Evolutionary conservation across 2,888 invertebrate genomes (phyloP).

Genomic region (Epinotia brunnichana): DNA sequence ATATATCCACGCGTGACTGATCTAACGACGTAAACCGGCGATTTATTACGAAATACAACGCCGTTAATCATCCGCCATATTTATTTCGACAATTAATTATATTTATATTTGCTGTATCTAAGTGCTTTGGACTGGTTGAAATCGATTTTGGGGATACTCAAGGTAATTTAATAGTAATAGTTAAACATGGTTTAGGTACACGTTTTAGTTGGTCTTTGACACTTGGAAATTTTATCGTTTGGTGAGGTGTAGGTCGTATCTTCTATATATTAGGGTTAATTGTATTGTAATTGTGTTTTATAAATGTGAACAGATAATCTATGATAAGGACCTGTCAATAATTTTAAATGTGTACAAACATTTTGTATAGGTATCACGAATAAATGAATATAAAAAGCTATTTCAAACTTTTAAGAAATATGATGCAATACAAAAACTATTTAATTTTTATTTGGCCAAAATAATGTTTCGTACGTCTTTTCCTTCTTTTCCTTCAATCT

Average conservation of each 20-base stretch:
- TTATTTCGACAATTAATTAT: conserved; percentile 70
- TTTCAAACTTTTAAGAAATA: too few species aligned
- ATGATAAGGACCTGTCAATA: too few species aligned
- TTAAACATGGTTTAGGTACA: background rate
- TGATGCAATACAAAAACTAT: too few species aligned
- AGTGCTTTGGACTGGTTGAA: conserved; percentile 50
- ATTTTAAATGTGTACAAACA: too few species aligned
- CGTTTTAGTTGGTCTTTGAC: background rate
- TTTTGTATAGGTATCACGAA: too few species aligned
- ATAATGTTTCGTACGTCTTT: too few species aligned
- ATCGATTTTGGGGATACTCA: conserved; percentile 13
- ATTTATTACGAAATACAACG: conserved; percentile 69
- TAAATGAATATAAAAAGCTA: too few species aligned
- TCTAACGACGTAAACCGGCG: conserved; percentile 74
- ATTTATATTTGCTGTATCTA: conserved; percentile 64
- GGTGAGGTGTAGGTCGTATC: background rate
- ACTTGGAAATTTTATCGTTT: background rate
- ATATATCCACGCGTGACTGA: conserved; percentile 68
- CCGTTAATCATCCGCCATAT: conserved; percentile 79
- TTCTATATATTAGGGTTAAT: too few species aligned
- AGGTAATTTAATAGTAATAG: conserved; percentile 1
- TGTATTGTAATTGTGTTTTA: background rate
- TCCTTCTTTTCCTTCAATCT: too few species aligned
- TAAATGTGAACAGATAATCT: too few species aligned
- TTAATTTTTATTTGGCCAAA: too few species aligned